A percentile compares a stretch with the other conserved stretches of the same genome.
These are phyloP conservation scores for Hemichromis elongatus DNA, from an alignment of 2,113 vertebrate genomes.

Conservation along the genomic window DNA sequence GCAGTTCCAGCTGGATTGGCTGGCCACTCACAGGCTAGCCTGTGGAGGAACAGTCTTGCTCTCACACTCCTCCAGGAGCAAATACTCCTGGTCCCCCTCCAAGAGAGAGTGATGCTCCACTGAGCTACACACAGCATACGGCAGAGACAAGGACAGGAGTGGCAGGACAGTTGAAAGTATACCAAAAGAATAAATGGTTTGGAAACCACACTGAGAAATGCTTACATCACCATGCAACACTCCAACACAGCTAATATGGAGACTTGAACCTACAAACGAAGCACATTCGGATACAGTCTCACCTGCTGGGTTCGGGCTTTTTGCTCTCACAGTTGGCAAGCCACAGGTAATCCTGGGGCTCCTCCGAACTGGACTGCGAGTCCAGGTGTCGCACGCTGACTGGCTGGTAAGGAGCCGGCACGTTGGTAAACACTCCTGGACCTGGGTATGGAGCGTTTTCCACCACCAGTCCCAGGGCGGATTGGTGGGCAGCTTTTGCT, in stretches of 20 bases:
- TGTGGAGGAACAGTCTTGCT: conserved; percentile 88
- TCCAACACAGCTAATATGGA: not conserved
- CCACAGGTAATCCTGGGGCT: conserved; percentile 96
- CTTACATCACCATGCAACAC: not conserved
- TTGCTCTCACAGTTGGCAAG: conserved; percentile 98
- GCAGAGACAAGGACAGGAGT: conserved; percentile 35
- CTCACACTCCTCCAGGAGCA: conserved; percentile 97
- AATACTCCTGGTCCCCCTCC: conserved; percentile 88
- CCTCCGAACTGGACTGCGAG: conserved; percentile 85
- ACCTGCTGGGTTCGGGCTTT: conserved; percentile 94
- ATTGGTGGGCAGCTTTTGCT: conserved; percentile 80
- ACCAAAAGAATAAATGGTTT: not conserved
- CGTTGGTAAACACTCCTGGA: conserved; percentile 45
- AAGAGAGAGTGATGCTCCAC: conserved; percentile 78
- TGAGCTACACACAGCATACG: conserved; percentile 76
- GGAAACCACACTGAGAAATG: not conserved
- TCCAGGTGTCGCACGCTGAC: conserved; percentile 86
- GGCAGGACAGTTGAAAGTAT: conserved; percentile 24
- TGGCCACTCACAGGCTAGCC: conserved; percentile 87
- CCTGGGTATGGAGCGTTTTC: conserved; percentile 79
- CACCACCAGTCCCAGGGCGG: conserved; percentile 69
- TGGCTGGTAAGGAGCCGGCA: conserved; percentile 91
- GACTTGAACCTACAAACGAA: not conserved
- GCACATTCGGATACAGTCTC: conserved; percentile 7
- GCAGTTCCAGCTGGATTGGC: conserved; percentile 57